Evolutionary conservation across 2,113 vertebrate genomes (phyloP).

Genomic region (Taxidea taxus): DNA sequence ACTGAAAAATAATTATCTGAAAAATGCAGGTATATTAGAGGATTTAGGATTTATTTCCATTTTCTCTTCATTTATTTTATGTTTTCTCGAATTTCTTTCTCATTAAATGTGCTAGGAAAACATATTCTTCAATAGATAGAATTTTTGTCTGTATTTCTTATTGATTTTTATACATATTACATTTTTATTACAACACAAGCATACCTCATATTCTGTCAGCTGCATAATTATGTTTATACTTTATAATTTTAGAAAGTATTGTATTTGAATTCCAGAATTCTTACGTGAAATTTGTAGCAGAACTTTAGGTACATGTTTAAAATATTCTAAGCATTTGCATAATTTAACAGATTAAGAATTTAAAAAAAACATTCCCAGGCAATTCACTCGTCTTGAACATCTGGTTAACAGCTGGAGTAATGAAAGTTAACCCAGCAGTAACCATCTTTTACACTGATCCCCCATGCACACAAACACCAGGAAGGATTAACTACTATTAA

Average conservation of each 20-base stretch:
- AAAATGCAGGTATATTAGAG: not conserved
- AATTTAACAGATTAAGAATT: constrained; percentile 27
- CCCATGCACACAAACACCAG: not conserved
- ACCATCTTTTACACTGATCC: constrained; percentile 44
- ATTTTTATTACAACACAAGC: not conserved
- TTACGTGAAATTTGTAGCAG: not conserved
- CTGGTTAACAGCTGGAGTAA: constrained; percentile 52
- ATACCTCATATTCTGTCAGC: not conserved
- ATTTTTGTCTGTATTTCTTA: not conserved
- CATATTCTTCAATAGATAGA: not conserved
- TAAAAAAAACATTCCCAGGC: constrained; percentile 8
- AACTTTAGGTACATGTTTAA: not conserved
- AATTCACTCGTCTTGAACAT: constrained; percentile 38
- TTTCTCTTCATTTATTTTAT: not conserved
- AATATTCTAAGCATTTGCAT: constrained; percentile 21
- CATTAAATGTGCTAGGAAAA: not conserved
- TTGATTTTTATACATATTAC: constrained; percentile 10
- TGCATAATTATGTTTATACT: not conserved
- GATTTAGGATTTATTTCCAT: not conserved
- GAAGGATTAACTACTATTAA: constrained; percentile 53
- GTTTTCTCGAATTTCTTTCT: not conserved
- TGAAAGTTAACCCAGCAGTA: constrained; percentile 51
- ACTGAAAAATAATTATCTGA: not conserved
- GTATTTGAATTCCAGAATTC: not conserved
- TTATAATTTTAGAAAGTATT: not conserved